Percentiles rank a stretch among this genome's conserved stretches.
Conservation (phyloP, 2,797 vertebrate genomes). For the Rhodeus uyekii region DNA sequence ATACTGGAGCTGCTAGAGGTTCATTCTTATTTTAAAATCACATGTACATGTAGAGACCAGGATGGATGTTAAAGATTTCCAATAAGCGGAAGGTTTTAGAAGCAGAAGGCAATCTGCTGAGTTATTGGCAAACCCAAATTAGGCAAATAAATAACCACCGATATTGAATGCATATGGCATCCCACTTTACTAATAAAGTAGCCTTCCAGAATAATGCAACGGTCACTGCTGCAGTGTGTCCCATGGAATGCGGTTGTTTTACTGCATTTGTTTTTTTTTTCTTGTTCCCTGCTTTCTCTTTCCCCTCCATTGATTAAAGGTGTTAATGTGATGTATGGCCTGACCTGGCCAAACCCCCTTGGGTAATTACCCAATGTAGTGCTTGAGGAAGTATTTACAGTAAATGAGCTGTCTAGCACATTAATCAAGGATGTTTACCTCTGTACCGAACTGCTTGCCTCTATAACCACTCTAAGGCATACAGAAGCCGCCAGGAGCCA, state of each 20-base stretch:
- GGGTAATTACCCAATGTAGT: conserved; percentile 77
- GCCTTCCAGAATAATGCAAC: conserved; percentile 19
- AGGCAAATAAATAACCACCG: not conserved
- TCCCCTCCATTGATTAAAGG: conserved; percentile 77
- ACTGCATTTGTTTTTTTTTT: conserved; percentile 49
- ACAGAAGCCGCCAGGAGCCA: not conserved
- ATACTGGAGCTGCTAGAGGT: not conserved
- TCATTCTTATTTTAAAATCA: not conserved
- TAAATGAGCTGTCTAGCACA: conserved; percentile 47
- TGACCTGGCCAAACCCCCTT: conserved; percentile 72
- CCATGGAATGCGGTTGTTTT: conserved; percentile 41
- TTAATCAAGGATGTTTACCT: conserved; percentile 58
- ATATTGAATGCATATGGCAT: conserved; percentile 10
- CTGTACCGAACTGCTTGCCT: conserved; percentile 24
- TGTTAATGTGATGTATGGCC: conserved; percentile 77
- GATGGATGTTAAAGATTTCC: conserved; percentile 7
- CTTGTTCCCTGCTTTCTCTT: conserved; percentile 48
- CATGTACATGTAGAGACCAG: not conserved
- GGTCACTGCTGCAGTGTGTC: conserved; percentile 40
- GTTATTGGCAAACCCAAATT: not conserved
- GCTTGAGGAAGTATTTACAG: conserved; percentile 60
- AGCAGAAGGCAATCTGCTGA: conserved; percentile 22
- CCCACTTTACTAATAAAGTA: conserved; percentile 37
- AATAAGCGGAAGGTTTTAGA: not conserved
- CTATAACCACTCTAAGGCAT: not conserved